Percentiles rank a stretch among this genome's conserved stretches.
These are phyloP conservation scores for Spodoptera litura DNA, from an alignment of 1,140 invertebrate genomes.

Conservation along the genomic window DNA sequence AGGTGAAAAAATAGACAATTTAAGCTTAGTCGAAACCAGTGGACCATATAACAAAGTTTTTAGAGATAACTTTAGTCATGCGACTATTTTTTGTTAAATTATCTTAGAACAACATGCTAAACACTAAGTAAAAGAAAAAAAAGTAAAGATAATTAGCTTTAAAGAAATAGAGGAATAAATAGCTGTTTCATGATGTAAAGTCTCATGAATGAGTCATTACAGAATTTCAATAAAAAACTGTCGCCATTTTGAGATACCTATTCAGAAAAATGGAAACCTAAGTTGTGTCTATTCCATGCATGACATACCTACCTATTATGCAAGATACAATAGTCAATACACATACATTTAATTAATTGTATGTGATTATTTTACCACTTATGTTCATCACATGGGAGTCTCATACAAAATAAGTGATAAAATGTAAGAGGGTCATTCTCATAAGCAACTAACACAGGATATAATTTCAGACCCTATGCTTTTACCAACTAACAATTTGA, in stretches of 20 bases:
- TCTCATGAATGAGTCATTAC: neutral
- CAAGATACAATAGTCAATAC: too few relatives aligned
- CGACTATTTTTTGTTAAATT: slow-evolving; percentile 3
- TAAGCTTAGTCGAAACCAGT: neutral
- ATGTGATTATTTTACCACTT: too few relatives aligned
- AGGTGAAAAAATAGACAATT: neutral
- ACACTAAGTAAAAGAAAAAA: slow-evolving; percentile 4
- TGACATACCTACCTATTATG: too few relatives aligned
- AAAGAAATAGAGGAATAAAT: slow-evolving; percentile 3
- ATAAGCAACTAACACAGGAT: too few relatives aligned
- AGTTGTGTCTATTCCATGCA: too few relatives aligned
- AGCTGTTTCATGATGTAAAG: slow-evolving; percentile 3
- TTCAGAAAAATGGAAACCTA: too few relatives aligned
- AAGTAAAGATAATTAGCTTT: slow-evolving; percentile 1
- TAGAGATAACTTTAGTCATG: slow-evolving; percentile 21
- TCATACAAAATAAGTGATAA: too few relatives aligned
- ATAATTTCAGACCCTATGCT: too few relatives aligned
- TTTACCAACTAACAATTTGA: too few relatives aligned
- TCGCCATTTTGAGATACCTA: slow-evolving; percentile 3
- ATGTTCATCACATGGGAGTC: too few relatives aligned
- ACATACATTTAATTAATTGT: too few relatives aligned
- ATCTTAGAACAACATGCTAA: slow-evolving; percentile 25
- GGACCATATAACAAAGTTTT: slow-evolving; percentile 18
- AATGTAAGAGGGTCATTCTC: too few relatives aligned
- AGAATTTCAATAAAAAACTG: neutral